phyloP scores from a whole-genome alignment of 2,797 vertebrate genomes.

The Anomalospiza imberbis region DNA sequence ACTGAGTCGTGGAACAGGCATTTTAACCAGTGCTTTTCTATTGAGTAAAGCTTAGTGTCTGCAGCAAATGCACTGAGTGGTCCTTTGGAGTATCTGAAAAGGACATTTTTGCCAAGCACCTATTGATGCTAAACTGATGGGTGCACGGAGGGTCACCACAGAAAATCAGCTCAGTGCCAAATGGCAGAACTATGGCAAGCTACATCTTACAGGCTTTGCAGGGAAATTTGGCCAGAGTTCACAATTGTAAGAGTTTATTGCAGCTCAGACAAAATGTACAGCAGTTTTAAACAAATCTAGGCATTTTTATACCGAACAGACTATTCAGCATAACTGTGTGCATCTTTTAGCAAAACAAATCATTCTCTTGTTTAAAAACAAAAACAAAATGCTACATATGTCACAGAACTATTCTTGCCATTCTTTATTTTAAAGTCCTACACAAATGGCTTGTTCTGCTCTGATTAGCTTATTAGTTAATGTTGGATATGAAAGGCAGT shows the following conservation, averaged over 20 bases:
- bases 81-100: background rate
- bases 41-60: background rate
- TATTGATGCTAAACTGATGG: background rate
- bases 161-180: background rate
- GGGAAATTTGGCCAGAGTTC: constrained; percentile 15
- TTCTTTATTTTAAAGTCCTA: constrained; percentile 64
- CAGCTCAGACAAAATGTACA: background rate
- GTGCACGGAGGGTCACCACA: background rate
- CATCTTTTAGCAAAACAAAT: constrained; percentile 54
- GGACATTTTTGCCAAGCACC: background rate
- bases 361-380: constrained; percentile 60
- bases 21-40: background rate
- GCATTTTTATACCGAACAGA: constrained; percentile 22
- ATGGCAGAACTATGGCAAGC: background rate
- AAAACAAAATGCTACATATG: constrained; percentile 23
- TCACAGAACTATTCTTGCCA: constrained; percentile 45
- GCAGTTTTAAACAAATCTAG: constrained; percentile 30
- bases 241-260: background rate
- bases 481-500: constrained; percentile 75
- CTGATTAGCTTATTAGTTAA: constrained; percentile 79
- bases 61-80: background rate
- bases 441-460: constrained; percentile 74
- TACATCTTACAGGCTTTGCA: background rate
- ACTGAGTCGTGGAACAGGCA: background rate
- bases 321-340: constrained; percentile 51